Evolutionary conservation across 2,113 vertebrate genomes (phyloP), one percentile per base, ranked within the genome.

Genomic region (Axis porcinus): DNA sequence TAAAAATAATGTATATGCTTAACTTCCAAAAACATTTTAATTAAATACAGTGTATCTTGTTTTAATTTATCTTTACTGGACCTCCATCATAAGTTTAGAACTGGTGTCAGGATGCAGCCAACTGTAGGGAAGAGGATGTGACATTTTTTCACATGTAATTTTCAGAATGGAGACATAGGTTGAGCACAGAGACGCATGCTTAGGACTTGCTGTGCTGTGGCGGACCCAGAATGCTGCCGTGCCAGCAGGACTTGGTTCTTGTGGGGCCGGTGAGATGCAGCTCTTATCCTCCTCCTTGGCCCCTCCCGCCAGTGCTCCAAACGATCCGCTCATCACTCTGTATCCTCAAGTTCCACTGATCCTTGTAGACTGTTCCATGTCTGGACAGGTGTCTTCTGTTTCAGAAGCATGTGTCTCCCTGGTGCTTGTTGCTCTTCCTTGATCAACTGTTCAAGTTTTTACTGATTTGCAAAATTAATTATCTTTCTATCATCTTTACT

Each of bases 331-430:
- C 25, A 3, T 5, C 27, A 27, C 50, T 50, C 10, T 14, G 3
- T 17, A 4, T n/a, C 58, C 15, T 25, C 2, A 0, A 15, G n/a
- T 17, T 9, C 16, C 14, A 2, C 23, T 27, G 60, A 25, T 23
- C 25, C 6, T 0, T 47, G 8, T 36, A 33, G 27, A 6, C 9
- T 36, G 27, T 54, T 33, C 14, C 2, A 0, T 7, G 0, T 23
- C 6, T 52, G 21, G 4, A 7, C 1, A 50, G 19, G 5, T 45
- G 36, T 67, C 83, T 86, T 70, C 30, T 50, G 0, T 45, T 40
- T 58, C 25, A 40, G 36, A 33, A 2, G 6, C 17, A n/a, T 2
- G 12, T 45, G 10, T 40, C 74, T 74, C 25, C 19, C 17, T 83
- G 1, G 11, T 27, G 17, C 47, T 64, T n/a, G 6, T 9, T 52